Evolutionary conservation across 2,888 invertebrate genomes (phyloP), one percentile per base, ranked within the genome.

Genomic region (Helobdella robusta): DNA sequence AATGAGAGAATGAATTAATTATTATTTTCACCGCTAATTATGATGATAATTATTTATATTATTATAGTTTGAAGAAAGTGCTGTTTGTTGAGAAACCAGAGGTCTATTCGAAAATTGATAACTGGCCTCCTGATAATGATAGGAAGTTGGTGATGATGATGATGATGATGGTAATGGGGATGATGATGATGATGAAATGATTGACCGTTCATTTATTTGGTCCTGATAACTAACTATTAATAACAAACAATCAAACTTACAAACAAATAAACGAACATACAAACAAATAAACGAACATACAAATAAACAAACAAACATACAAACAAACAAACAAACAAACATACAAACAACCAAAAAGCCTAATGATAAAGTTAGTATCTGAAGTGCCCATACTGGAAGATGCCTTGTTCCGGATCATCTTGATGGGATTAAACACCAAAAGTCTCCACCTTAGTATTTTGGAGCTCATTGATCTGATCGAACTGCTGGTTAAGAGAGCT

Each of bases 51-150:
- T 54, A 58, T 58, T 11, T 58, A 8, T 56, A 25, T 56, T 35
- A 11, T 44, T 40, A 2, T 50, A 78, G 82, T 83, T 71, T 80
- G 46, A 75, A 78, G 68, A 80, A 82, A 71, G 73, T 79, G 0
- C 68, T 80, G 64, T 79, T 80, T 66, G 72, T 79, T 73, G 79
- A 79, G 65, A 74, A 73, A 58, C 68, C 72, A 8, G 78, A 80
- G 23, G 73, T 74, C 56, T 80, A 80, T 69, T 74, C 73, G 65
- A 77, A 74, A 65, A 76, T 77, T 79, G 84, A 84, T 71, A 81
- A 80, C 70, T 94, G 93, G 91, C 92, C 92, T 0, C 87, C 89
- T 0, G 95, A 97, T 80, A 86, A 86, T 8, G 94, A 95, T 74
- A 84, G 93, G 71, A 73, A 72, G 80, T 79, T 68, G 70, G 74